Evolutionary conservation across 2,113 vertebrate genomes (phyloP).

Genomic region (Nycticorax nycticorax): DNA sequence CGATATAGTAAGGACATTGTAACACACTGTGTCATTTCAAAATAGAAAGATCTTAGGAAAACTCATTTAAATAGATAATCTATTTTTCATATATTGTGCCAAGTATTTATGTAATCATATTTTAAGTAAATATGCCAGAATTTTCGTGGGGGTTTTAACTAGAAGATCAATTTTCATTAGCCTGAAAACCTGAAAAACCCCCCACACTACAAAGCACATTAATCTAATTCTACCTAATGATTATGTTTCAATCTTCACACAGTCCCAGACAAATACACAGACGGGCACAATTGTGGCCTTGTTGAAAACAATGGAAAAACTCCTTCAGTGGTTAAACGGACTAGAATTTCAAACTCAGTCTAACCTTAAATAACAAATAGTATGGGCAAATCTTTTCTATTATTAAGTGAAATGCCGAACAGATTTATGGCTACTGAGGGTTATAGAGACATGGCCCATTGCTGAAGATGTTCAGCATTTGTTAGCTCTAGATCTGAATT

Average conservation of each 20-base stretch:
- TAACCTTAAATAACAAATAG: not conserved
- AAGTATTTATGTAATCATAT: not conserved
- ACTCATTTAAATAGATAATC: not conserved
- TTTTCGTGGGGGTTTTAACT: not conserved
- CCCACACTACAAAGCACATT: not conserved
- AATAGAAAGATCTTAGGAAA: not conserved
- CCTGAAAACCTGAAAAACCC: not conserved
- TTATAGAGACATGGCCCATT: not conserved
- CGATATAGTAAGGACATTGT: not conserved
- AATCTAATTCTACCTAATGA: not conserved
- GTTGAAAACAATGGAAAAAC: not conserved
- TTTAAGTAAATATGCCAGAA: not conserved
- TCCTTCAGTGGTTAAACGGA: not conserved
- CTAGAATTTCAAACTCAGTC: not conserved
- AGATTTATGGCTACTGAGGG: not conserved
- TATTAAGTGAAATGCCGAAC: not conserved
- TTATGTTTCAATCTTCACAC: not conserved
- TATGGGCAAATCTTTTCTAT: not conserved
- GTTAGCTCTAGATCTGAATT: not conserved
- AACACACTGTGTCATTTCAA: not conserved
- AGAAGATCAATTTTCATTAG: not conserved
- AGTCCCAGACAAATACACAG: not conserved
- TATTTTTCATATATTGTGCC: not conserved
- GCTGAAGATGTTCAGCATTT: not conserved
- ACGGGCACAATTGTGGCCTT: not conserved